Base-by-base conservation (phyloP, 1,140 invertebrate species). In the Drosophila sechellia region DNA sequence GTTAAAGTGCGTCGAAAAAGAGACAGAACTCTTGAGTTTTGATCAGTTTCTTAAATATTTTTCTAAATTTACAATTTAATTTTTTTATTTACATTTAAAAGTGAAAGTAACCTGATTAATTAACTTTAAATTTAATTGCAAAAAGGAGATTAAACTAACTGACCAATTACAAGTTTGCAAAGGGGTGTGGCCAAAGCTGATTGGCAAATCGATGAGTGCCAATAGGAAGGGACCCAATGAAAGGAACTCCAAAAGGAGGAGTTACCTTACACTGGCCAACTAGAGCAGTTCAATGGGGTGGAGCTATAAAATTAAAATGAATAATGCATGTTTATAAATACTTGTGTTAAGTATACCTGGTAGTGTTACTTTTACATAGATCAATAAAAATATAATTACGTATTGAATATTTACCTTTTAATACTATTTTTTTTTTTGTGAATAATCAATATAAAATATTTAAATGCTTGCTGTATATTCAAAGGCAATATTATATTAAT, bases 141-240 rank as follows among this genome's bases (percentile, higher is more conserved):
- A 0, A 10, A 10, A 11, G 8, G 20, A 49, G 43, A n/a, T n/a
- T 5, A 3, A 0, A 1, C 6, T 6, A 1, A 1, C 22, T 12
- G 3, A 13, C 50, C 15, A 40, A 40, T 56, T 13, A 31, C n/a
- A 40, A 31, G 1, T 5, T 25, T 2, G 3, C 5, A 11, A 56
- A 13, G 15, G 31, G 58, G 58, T n/a, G 50, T 56, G 59, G 35
- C 25, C 25, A 42, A 34, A 12, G 5, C 15, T 8, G 8, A 34
- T 61, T 34, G 17, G 59, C 35, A 17, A 57, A 34, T 34, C 37
- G n/a, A 6, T 1, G 3, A 6, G 25, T 11, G 11, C 57, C 63
- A 63, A 63, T 61, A 8, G 3, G 4, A 11, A 22, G 5, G 37
- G 11, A 0, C 6, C 57, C 25, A 61, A 34, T 37, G 4, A 17